A percentile compares a stretch with the other conserved stretches of the same genome.
These are phyloP conservation scores for Diloba caeruleocephala DNA, from an alignment of 2,888 invertebrate genomes.

Conservation along the genomic window DNA sequence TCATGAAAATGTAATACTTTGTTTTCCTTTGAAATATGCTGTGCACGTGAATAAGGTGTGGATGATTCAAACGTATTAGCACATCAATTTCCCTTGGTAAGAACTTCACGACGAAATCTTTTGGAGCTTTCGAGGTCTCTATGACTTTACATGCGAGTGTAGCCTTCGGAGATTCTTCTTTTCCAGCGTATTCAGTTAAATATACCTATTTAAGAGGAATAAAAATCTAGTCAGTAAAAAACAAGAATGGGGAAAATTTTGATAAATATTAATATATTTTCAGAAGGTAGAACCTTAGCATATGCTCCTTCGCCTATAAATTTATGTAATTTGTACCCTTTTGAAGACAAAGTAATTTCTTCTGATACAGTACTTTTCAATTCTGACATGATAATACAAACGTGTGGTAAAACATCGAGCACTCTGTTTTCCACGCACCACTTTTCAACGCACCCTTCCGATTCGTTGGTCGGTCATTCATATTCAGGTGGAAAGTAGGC, in stretches of 20 bases:
- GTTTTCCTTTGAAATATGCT: slow-evolving; percentile 92
- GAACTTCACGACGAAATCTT: slow-evolving; percentile 94
- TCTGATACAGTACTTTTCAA: slow-evolving; percentile 81
- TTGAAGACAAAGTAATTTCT: slow-evolving; percentile 81
- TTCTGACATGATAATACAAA: slow-evolving; percentile 81
- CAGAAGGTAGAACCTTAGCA: slow-evolving; percentile 89
- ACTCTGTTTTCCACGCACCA: slow-evolving; percentile 54
- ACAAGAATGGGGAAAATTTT: not conserved
- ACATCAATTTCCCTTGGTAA: slow-evolving; percentile 95
- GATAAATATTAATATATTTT: not conserved
- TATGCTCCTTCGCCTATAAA: slow-evolving; percentile 94
- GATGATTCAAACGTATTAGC: slow-evolving; percentile 92
- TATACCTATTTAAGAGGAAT: slow-evolving; percentile 69
- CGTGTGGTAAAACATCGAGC: slow-evolving; percentile 62
- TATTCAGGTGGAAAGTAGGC: slow-evolving; percentile 65
- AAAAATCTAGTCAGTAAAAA: slow-evolving; percentile 2
- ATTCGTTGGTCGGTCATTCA: slow-evolving; percentile 60
- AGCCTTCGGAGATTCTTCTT: slow-evolving; percentile 68
- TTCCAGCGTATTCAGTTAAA: slow-evolving; percentile 75
- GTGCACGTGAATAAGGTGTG: slow-evolving; percentile 93
- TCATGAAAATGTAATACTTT: slow-evolving; percentile 94
- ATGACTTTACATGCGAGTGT: slow-evolving; percentile 93
- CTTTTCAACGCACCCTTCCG: slow-evolving; percentile 54
- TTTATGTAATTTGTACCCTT: slow-evolving; percentile 90
- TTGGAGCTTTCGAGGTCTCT: slow-evolving; percentile 92